These are phyloP conservation scores for Stigmatopora argus DNA, from an alignment of 2,113 vertebrate species.

Conservation along the genomic window DNA sequence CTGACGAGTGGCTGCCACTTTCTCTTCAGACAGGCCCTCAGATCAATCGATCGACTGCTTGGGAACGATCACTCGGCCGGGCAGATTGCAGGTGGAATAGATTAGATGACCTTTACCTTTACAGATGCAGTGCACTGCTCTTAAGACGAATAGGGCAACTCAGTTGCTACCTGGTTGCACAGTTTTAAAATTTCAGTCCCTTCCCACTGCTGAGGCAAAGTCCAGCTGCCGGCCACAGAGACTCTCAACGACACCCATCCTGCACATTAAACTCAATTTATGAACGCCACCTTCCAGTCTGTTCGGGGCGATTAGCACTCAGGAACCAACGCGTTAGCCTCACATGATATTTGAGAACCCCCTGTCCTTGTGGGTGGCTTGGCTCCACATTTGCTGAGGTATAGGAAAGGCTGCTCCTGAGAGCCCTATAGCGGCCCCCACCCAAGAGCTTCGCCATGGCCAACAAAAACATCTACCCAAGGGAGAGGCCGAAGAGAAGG, in stretches of 20 bases:
- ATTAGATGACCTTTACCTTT: slow-evolving; percentile 63
- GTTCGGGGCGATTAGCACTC: slow-evolving; percentile 61
- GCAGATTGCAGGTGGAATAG: slow-evolving; percentile 59
- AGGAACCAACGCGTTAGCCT: slow-evolving; percentile 60
- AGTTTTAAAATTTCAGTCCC: slow-evolving; percentile 39
- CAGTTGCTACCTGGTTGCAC: slow-evolving; percentile 44
- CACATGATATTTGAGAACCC: slow-evolving; percentile 59
- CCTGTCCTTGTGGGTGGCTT: slow-evolving; percentile 53
- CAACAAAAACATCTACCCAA: slow-evolving; percentile 67
- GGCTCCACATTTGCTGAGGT: slow-evolving; percentile 54
- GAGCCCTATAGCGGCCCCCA: slow-evolving; percentile 50
- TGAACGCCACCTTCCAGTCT: slow-evolving; percentile 56
- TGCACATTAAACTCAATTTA: slow-evolving; percentile 65
- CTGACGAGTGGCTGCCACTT: slow-evolving; percentile 29
- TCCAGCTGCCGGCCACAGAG: slow-evolving; percentile 62
- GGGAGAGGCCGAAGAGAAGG: slow-evolving; percentile 56
- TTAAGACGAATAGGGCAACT: slow-evolving; percentile 49
- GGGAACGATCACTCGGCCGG: slow-evolving; percentile 55
- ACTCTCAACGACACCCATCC: slow-evolving; percentile 63
- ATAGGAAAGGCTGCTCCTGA: slow-evolving; percentile 42
- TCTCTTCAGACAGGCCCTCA: slow-evolving; percentile 55
- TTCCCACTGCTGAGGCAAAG: slow-evolving; percentile 43
- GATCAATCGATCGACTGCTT: slow-evolving; percentile 62
- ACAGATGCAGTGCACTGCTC: slow-evolving; percentile 42
- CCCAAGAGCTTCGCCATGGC: slow-evolving; percentile 63